These are phyloP conservation scores for Limnephilus marmoratus DNA, from an alignment of 2,888 invertebrate genomes.

Conservation along the genomic window DNA sequence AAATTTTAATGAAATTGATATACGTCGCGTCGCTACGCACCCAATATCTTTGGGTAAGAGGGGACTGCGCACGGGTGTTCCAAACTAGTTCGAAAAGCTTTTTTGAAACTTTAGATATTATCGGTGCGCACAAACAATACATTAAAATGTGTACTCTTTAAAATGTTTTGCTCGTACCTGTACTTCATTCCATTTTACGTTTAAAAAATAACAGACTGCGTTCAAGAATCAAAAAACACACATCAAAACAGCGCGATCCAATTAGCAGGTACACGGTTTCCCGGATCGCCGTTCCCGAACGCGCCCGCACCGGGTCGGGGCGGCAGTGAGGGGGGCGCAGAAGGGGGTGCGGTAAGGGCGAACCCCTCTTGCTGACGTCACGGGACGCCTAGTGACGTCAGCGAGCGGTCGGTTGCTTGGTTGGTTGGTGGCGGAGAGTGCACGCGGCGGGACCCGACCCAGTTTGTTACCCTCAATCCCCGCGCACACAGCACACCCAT, in stretches of 20 bases:
- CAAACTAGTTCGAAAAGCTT: too few species aligned
- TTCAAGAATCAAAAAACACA: background rate
- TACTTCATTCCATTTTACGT: too few species aligned
- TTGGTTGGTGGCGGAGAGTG: slow-evolving; percentile 14
- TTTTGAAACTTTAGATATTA: too few species aligned
- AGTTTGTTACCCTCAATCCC: slow-evolving; percentile 4
- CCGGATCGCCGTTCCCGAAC: slow-evolving; percentile 9
- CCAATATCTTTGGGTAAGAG: too few species aligned
- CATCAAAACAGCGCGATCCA: background rate
- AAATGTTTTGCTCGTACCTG: too few species aligned
- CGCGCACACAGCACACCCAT: background rate
- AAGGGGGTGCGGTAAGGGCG: slow-evolving; percentile 67
- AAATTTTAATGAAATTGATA: too few species aligned
- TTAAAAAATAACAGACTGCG: background rate
- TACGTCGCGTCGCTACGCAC: too few species aligned
- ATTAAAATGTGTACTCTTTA: too few species aligned
- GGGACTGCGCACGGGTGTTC: too few species aligned
- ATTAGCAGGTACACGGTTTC: slow-evolving; percentile 3
- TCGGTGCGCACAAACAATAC: too few species aligned
- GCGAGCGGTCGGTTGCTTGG: slow-evolving; percentile 13
- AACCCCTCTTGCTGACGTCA: slow-evolving; percentile 75
- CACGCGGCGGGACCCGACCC: slow-evolving; percentile 58
- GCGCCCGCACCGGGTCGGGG: slow-evolving; percentile 40
- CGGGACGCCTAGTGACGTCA: slow-evolving; percentile 68
- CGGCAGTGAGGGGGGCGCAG: background rate